These are phyloP conservation scores for Erynnis tages DNA, from an alignment of 2,888 invertebrate species.

Conservation along the genomic window DNA sequence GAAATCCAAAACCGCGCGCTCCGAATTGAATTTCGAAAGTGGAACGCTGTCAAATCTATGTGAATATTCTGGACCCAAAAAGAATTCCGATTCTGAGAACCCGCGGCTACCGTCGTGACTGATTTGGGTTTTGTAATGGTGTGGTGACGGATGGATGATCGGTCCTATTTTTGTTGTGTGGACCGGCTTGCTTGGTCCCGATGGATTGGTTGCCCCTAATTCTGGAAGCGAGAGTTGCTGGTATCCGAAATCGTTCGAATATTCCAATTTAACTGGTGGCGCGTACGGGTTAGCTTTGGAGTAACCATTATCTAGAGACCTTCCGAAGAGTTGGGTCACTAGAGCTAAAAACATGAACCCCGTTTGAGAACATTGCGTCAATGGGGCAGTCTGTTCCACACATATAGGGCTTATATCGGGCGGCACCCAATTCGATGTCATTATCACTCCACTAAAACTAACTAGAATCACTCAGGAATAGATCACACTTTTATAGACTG, in stretches of 20 bases:
- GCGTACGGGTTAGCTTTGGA: conserved; percentile 39
- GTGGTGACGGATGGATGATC: not conserved
- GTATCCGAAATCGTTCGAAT: conserved; percentile 1
- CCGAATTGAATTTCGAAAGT: conserved; percentile 20
- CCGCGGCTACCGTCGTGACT: not conserved
- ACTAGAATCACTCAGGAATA: conserved; percentile 5
- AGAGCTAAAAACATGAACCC: conserved; percentile 82
- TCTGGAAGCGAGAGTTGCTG: not conserved
- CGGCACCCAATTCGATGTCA: conserved; percentile 71
- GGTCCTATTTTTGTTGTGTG: conserved; percentile 15
- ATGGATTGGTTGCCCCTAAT: not conserved
- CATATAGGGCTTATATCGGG: conserved; percentile 81
- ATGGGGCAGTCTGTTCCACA: conserved; percentile 69
- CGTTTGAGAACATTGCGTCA: conserved; percentile 81
- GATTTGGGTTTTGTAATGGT: not conserved
- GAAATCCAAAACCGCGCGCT: conserved; percentile 30
- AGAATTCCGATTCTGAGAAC: conserved; percentile 13
- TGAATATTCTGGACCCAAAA: conserved; percentile 1
- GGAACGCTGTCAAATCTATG: conserved; percentile 4
- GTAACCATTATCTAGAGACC: conserved; percentile 62
- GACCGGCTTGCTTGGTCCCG: not conserved
- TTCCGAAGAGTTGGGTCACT: conserved; percentile 79
- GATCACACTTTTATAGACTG: conserved; percentile 17
- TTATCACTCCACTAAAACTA: conserved; percentile 23
- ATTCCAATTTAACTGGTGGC: not conserved